Evolutionary conservation across 2,113 vertebrate species (phyloP).

Genomic region (Bostrychus sinensis): DNA sequence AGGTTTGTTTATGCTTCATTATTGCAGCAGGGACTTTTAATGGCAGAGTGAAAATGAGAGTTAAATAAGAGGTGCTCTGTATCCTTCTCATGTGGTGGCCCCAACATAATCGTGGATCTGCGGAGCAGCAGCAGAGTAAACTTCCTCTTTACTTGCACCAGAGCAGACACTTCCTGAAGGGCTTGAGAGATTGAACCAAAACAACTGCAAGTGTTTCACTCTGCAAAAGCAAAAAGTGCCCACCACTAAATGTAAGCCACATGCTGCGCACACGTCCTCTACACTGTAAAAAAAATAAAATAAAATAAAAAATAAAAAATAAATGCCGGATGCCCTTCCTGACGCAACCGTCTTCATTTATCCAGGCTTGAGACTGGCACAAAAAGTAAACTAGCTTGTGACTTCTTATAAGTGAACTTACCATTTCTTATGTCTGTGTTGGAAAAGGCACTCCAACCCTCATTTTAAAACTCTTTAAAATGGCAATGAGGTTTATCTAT

Average conservation of each 20-base stretch:
- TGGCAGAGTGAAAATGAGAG: constrained; percentile 43
- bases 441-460: no score
- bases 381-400: no score
- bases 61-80: constrained; percentile 29
- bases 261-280: constrained; percentile 22
- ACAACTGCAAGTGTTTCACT: constrained; percentile 39
- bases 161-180: constrained; percentile 72
- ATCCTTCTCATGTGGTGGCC: constrained; percentile 48
- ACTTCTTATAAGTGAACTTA: no score
- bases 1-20: constrained; percentile 64
- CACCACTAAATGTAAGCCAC: constrained; percentile 51
- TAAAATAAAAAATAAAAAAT: no score
- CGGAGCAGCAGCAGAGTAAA: constrained; percentile 66
- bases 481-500: no score
- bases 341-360: no score
- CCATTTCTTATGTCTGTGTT: no score
- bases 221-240: constrained; percentile 9
- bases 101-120: constrained; percentile 73
- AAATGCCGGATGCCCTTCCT: no score
- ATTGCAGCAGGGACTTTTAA: constrained; percentile 59
- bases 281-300: background rate
- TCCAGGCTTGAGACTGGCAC: no score
- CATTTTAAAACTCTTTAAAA: no score
- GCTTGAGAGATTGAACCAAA: constrained; percentile 39
- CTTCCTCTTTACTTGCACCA: constrained; percentile 70